These are phyloP conservation scores for Perca schrenkii DNA, from an alignment of 2,113 vertebrate species.

Conservation along the genomic window DNA sequence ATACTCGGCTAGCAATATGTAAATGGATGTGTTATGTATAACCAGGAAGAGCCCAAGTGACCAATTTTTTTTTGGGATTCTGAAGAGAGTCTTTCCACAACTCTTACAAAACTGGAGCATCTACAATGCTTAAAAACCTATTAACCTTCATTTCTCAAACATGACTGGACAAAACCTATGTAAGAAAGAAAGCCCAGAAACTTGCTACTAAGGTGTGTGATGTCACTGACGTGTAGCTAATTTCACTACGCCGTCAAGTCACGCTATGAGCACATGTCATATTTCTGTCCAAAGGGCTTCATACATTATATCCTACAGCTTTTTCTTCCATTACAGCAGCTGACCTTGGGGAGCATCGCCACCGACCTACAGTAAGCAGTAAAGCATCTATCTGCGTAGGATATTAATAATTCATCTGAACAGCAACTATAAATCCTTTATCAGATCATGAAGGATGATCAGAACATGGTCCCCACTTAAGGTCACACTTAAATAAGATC, in stretches of 20 bases:
- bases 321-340: conserved; percentile 10
- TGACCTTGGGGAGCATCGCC: not conserved
- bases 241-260: not conserved
- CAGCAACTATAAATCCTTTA: conserved; percentile 25
- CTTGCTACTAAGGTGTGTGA: not conserved
- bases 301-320: not conserved
- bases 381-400: not conserved
- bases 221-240: not conserved
- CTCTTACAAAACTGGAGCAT: conserved; percentile 14
- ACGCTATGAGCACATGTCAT: too few relatives aligned
- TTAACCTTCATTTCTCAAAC: not conserved
- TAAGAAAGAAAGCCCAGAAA: not conserved
- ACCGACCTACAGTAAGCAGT: not conserved
- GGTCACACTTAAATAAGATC: conserved; percentile 13
- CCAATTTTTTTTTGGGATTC: conserved; percentile 20
- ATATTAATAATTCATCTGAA: conserved; percentile 49
- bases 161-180: not conserved
- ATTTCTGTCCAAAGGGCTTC: not conserved
- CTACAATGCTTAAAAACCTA: not conserved
- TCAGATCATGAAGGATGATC: not conserved
- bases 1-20: conserved; percentile 36
- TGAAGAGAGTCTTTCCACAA: conserved; percentile 10
- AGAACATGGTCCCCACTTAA: conserved; percentile 6
- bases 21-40: conserved; percentile 44
- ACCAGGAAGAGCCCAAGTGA: conserved; percentile 24